A percentile compares a stretch with the other conserved stretches of the same genome.
These are phyloP conservation scores for Syngnathus acus DNA, from an alignment of 2,797 vertebrate genomes.

Conservation along the genomic window DNA sequence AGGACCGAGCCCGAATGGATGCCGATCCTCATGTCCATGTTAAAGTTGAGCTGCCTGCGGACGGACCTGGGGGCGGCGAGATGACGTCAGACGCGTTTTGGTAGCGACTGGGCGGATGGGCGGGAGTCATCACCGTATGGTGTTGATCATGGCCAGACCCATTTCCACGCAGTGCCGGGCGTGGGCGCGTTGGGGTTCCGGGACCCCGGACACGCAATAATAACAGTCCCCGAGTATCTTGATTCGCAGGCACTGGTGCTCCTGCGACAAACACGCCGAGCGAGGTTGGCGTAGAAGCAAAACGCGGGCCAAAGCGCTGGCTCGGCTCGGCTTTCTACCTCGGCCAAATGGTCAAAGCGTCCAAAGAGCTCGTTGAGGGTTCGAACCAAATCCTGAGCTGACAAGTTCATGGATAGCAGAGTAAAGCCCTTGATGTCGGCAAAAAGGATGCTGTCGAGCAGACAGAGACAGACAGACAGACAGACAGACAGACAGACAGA, in stretches of 20 bases:
- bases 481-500: too few relatives aligned
- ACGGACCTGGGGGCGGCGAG: conserved; percentile 67
- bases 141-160: conserved; percentile 94
- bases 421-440: conserved; percentile 77
- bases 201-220: conserved; percentile 93
- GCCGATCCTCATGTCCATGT: conserved; percentile 96
- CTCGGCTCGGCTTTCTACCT: conserved; percentile 40
- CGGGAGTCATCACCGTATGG: conserved; percentile 75
- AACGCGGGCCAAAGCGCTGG: not conserved
- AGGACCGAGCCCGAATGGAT: conserved; percentile 94
- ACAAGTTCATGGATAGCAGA: conserved; percentile 68
- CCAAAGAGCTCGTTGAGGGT: conserved; percentile 75
- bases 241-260: conserved; percentile 91
- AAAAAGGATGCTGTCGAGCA: conserved; percentile 68
- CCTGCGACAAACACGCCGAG: conserved; percentile 59
- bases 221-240: conserved; percentile 97
- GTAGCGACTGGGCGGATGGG: too few relatives aligned
- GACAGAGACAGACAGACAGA: not conserved
- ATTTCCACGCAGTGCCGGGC: conserved; percentile 92
- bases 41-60: conserved; percentile 79
- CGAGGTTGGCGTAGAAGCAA: not conserved
- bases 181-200: conserved; percentile 89
- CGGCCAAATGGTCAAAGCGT: conserved; percentile 69
- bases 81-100: not conserved
- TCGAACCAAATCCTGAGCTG: conserved; percentile 68